A percentile compares a stretch with the other conserved stretches of the same genome.
phyloP scores from a whole-genome alignment of 2,888 invertebrate genomes.

The Ennomos quercinarius region DNA sequence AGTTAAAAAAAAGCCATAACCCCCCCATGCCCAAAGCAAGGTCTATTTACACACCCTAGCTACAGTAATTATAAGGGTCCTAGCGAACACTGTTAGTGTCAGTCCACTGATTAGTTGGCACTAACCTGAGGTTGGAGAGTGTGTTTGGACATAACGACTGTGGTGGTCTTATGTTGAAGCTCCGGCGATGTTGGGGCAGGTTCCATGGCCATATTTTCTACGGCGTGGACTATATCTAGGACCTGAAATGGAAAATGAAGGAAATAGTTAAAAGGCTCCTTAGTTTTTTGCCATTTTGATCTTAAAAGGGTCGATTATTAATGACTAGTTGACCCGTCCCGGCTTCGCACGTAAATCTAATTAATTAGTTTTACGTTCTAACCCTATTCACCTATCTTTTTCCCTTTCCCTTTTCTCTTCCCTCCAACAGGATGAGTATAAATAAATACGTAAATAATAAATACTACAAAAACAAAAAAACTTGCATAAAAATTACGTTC shows the following conservation, averaged over 20 bases:
- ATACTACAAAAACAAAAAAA: too few species aligned
- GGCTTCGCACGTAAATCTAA: too few species aligned
- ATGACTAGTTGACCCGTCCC: too few species aligned
- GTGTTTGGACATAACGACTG: constrained; percentile 97
- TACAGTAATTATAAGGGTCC: neutral
- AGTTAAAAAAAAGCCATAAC: neutral
- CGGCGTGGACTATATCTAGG: constrained; percentile 95
- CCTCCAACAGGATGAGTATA: too few species aligned
- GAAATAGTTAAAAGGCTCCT: neutral
- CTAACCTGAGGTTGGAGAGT: constrained; percentile 91
- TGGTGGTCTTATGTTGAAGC: constrained; percentile 92
- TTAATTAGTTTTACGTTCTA: too few species aligned
- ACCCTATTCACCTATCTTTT: too few species aligned
- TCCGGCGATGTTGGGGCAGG: constrained; percentile 91
- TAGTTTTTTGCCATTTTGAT: neutral
- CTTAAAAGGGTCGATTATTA: too few species aligned
- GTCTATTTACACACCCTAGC: constrained; percentile 2
- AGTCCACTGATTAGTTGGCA: constrained; percentile 18
- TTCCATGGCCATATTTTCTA: constrained; percentile 91
- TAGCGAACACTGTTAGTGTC: constrained; percentile 13
- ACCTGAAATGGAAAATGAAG: constrained; percentile 80
- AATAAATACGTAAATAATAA: too few species aligned
- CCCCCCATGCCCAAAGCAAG: constrained; percentile 10
- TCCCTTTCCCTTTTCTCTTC: too few species aligned
- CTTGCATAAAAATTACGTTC: too few species aligned